Evolutionary conservation across 2,797 vertebrate genomes (phyloP), one percentile per base, ranked within the genome.

Genomic region (Arremon brunneinucha): DNA sequence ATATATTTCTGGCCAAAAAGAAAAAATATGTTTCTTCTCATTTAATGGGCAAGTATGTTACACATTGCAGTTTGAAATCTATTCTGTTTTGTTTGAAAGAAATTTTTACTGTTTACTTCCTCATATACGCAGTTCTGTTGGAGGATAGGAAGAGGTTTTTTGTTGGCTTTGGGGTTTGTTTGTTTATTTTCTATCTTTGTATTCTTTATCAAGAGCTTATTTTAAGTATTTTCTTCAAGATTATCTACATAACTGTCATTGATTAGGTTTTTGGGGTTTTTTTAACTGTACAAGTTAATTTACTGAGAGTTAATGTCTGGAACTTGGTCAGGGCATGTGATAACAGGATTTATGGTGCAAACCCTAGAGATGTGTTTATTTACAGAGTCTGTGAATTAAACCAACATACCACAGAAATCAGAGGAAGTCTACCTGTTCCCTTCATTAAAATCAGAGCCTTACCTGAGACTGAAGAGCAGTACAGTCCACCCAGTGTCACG

Each of bases 131-230:
- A 52, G 7, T 80, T 92, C 23, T 71, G 10, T 28, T 63, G 12
- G 12, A 6, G 5, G 11, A 1, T 57, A 49, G 18, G 15, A 63
- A 21, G 21, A 24, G 2, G 0, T 0, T 10, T 63, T 49, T 37
- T 19, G 18, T 32, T 49, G 3, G 7, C 44, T 65, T 60, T 19
- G 6, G 4, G 10, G 5, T 39, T 62, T 39, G 2, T 47, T 59
- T 74, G 1, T 30, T 57, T 46, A 19, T 41, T 71, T 64, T 44
- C 6, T 64, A n/a, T 70, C 6, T 79, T 78, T 24, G 4, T 56
- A 24, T 18, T 43, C 35, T 71, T 24, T 62, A 43, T 77, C 16
- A 52, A 43, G 5, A 23, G 3, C 20, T 87, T 89, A 19, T 50
- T 87, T 85, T 53, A 60, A 56, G 47, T 8, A 14, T 69, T 78